Conservation (phyloP, 2,888 invertebrate species). For the Andrena minutula region DNA sequence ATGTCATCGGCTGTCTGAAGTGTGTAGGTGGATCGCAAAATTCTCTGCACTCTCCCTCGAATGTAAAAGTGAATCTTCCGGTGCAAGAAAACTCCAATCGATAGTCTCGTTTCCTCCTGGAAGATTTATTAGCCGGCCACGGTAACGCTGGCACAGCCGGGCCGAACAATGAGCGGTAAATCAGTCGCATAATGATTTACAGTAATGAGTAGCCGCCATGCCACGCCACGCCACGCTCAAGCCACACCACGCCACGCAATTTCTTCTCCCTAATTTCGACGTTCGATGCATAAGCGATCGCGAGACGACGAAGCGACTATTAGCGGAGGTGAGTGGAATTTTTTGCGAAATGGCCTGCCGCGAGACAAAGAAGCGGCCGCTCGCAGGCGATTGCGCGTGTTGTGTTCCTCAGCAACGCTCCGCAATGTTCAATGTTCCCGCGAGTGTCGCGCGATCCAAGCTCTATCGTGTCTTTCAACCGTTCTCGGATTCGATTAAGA, state of each 20-base stretch:
- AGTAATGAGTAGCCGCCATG: constrained; percentile 75
- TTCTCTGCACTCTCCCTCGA: background rate
- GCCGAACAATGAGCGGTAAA: constrained; percentile 81
- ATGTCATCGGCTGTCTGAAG: background rate
- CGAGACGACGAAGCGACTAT: constrained; percentile 8
- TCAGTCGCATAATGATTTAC: constrained; percentile 81
- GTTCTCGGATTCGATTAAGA: constrained; percentile 4
- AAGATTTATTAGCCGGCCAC: constrained; percentile 78
- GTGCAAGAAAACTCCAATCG: constrained; percentile 11
- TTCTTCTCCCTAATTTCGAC: constrained; percentile 40
- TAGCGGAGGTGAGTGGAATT: background rate
- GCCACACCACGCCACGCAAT: constrained; percentile 4
- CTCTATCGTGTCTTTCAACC: constrained; percentile 41
- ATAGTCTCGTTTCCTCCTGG: constrained; percentile 26
- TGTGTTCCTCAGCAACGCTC: constrained; percentile 37
- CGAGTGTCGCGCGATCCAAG: background rate
- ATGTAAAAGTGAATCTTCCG: no score
- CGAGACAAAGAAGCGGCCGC: background rate
- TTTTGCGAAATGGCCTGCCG: background rate
- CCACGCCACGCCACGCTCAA: background rate
- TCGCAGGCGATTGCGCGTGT: background rate
- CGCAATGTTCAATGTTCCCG: constrained; percentile 1
- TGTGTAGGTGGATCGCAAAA: background rate
- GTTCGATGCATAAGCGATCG: constrained; percentile 23
- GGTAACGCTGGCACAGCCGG: constrained; percentile 70